phyloP scores from a whole-genome alignment of 2,113 vertebrate species.

The human region GRCh38 chr4:148843501-148844000 shows the following conservation, averaged over 20 bases:
- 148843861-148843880: too few relatives aligned
- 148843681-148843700: not conserved
- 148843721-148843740: too few relatives aligned
- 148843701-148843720: too few relatives aligned
- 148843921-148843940: not conserved
- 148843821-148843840: too few relatives aligned
- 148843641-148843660: not conserved
- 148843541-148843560: not conserved
- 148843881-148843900: not conserved
- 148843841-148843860: too few relatives aligned
- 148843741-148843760: too few relatives aligned
- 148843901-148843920: conserved; percentile 44
- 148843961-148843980: conserved; percentile 9
- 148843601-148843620: conserved; percentile 45
- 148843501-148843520: not conserved
- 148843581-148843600: not conserved
- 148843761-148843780: too few relatives aligned
- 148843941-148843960: conserved; percentile 31
- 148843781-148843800: too few relatives aligned
- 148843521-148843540: not conserved
- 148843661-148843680: not conserved
- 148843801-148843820: too few relatives aligned
- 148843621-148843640: not conserved
- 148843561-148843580: conserved; percentile 27
- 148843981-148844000: not conserved